These are phyloP conservation scores for Athene noctua DNA, from an alignment of 2,113 vertebrate species.

Conservation along the genomic window DNA sequence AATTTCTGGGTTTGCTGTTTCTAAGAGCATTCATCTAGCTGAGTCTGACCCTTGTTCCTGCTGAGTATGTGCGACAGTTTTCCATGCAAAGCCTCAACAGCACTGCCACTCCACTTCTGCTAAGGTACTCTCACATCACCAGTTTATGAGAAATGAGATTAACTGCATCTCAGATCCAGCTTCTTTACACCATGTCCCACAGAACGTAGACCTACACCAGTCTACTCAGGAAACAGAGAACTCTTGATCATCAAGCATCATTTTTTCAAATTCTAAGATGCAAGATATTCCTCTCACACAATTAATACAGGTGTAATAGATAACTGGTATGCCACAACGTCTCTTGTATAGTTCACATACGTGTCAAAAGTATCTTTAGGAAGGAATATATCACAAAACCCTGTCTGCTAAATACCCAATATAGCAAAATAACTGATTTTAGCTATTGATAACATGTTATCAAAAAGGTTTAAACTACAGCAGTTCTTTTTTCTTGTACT, in stretches of 20 bases:
- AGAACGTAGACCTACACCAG: not conserved
- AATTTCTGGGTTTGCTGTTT: not conserved
- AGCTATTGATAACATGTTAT: not conserved
- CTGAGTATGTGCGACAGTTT: not conserved
- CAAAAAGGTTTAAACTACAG: not conserved
- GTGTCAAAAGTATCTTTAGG: not conserved
- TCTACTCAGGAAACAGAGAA: not conserved
- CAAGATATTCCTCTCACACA: not conserved
- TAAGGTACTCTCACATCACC: not conserved
- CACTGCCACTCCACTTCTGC: not conserved
- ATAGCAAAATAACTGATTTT: not conserved
- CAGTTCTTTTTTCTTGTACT: not conserved
- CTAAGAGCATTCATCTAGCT: not conserved
- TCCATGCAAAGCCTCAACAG: not conserved
- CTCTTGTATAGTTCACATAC: not conserved
- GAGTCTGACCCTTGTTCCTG: not conserved
- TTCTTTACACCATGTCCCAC: not conserved
- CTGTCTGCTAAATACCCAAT: not conserved
- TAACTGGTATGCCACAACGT: not conserved
- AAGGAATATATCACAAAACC: not conserved
- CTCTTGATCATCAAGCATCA: not conserved
- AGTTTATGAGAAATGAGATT: not conserved
- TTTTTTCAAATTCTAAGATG: not conserved
- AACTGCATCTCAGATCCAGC: not conserved
- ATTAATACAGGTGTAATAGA: not conserved